Evolutionary conservation across 2,888 invertebrate species (phyloP), one percentile per base, ranked within the genome.

Genomic region (Ceraclea dissimilis): DNA sequence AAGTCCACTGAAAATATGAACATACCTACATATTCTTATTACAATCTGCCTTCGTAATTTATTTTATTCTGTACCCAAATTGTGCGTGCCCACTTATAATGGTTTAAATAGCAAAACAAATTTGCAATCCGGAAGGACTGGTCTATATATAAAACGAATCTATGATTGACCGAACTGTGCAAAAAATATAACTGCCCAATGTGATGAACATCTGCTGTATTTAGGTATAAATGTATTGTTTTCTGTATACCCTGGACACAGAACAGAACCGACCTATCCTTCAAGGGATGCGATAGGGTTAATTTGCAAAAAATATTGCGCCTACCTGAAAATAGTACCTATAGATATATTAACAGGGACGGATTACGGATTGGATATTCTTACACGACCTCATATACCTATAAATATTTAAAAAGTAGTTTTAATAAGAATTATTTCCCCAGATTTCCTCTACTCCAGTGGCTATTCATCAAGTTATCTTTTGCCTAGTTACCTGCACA

Each of bases 81-180:
- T 4, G 39, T 13, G 13, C 13, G 39, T 5, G 39, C 39, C 39
- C 39, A 39, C 39, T 39, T 16, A 39, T 16, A 39, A 39, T 39
- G 39, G 39, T 39, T 39, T 39, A 39, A 39, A 39, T 8, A 16
- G 39, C 46, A 51, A 56, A 34, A 51, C 56, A 56, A 56, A 52
- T 51, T 56, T 51, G 51, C 48, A 34, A 56, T 39, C 22, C 48
- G 22, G 49, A 51, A 16, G 39, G 48, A 18, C 31, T 26, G 47
- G 49, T 49, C 16, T 26, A 26, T 6, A 4, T 26, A 10, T 26
- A 6, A 26, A n/a, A n/a, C 5, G 26, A 6, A 26, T 26, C 26
- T 26, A 26, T 26, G 5, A 26, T 4, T 6, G 10, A 26, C 10
- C 4, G 26, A 26, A 26, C 13, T 39, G 13, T 39, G n/a, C 39